These are phyloP conservation scores for Epinephelus fuscoguttatus DNA, from an alignment of 2,113 vertebrate genomes.

Conservation along the genomic window DNA sequence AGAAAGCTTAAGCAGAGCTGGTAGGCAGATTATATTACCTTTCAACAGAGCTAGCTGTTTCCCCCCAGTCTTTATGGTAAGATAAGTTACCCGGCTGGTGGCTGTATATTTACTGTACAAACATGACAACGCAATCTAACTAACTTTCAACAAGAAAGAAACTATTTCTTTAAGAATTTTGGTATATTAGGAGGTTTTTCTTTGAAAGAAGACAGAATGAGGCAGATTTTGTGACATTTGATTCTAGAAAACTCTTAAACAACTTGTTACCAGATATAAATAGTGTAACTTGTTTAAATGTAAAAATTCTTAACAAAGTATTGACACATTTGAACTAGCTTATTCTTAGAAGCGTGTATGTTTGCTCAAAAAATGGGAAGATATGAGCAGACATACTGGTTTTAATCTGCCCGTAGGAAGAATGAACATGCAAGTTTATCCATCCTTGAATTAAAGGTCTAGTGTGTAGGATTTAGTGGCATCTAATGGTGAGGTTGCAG, in stretches of 20 bases:
- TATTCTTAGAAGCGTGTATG: neutral
- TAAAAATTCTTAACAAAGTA: neutral
- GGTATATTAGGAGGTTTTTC: no score
- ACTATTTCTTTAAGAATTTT: neutral
- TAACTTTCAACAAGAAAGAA: neutral
- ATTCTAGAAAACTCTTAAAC: neutral
- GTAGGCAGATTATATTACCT: constrained; percentile 1
- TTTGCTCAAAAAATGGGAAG: no score
- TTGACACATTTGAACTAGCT: neutral
- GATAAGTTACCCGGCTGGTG: neutral
- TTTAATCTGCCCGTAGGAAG: no score
- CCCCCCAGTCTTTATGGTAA: neutral
- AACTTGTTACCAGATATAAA: neutral
- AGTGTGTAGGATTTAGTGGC: no score
- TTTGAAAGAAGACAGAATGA: neutral
- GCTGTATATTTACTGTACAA: neutral
- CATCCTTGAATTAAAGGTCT: no score
- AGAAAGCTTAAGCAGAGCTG: constrained; percentile 17
- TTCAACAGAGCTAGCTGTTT: neutral
- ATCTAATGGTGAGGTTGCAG: no score
- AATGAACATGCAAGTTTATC: no score
- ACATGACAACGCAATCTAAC: neutral
- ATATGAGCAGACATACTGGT: no score
- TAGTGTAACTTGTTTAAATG: neutral
- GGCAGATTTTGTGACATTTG: neutral